phyloP scores from a whole-genome alignment of 37 sponge, comb jelly and placozoan species.

The Mnemiopsis leidyi region DNA sequence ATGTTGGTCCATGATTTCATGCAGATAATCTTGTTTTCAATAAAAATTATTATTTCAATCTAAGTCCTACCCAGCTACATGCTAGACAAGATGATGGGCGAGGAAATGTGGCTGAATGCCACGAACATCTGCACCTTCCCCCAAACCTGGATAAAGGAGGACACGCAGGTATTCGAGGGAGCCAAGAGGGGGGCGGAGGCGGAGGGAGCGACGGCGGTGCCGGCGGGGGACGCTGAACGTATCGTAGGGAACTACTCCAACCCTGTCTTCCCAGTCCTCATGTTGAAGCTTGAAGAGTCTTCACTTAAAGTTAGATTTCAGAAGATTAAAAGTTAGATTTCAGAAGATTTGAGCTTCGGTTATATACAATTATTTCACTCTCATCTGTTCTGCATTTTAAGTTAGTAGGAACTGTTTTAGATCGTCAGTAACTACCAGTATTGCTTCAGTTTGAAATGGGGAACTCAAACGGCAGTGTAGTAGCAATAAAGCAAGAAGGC shows the following conservation, averaged over 20 bases:
- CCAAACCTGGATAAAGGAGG: background rate
- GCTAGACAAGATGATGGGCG: background rate
- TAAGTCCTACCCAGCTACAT: background rate
- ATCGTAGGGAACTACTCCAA: background rate
- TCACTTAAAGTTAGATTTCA: background rate
- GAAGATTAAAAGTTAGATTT: background rate
- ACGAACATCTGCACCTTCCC: background rate
- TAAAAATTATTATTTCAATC: no score
- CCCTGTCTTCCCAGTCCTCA: background rate
- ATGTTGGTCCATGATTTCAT: no score
- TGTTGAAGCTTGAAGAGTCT: background rate
- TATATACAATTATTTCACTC: no score
- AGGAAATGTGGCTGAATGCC: background rate
- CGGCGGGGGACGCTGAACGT: background rate
- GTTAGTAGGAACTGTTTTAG: no score
- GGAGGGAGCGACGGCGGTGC: background rate
- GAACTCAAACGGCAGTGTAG: background rate
- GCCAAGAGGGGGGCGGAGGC: background rate
- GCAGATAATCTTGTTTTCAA: no score
- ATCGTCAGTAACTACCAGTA: no score
- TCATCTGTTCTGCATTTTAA: no score
- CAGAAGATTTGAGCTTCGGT: background rate
- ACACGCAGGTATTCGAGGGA: background rate
- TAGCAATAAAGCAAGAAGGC: background rate
- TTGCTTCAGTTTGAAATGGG: background rate